Conservation (phyloP, 2,113 vertebrate species). For the Bungarus multicinctus region DNA sequence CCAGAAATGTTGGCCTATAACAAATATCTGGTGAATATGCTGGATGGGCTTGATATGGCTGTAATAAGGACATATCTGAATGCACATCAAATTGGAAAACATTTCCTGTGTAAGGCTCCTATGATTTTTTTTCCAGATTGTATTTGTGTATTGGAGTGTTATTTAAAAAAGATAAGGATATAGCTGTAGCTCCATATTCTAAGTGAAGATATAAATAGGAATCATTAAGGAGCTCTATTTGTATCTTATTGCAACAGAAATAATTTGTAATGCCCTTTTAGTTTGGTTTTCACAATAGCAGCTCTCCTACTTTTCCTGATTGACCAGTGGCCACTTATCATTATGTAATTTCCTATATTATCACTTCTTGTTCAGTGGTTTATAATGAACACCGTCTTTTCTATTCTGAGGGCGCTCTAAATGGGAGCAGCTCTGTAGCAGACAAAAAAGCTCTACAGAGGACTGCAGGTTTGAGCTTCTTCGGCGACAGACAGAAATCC, state of each 20-base stretch:
- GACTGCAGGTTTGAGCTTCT: too few relatives aligned
- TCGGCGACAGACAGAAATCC: too few relatives aligned
- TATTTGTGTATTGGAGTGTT: background rate
- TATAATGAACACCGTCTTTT: background rate
- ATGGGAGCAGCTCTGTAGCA: background rate
- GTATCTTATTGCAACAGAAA: background rate
- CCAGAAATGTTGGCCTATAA: background rate
- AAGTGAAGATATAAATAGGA: background rate
- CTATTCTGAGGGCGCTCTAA: background rate
- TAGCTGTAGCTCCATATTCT: background rate
- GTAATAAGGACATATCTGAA: background rate
- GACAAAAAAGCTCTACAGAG: too few relatives aligned
- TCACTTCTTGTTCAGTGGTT: background rate
- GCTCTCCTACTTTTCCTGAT: background rate
- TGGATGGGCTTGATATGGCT: background rate
- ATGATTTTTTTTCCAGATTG: background rate
- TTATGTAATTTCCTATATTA: background rate
- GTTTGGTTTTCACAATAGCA: background rate
- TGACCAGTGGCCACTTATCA: background rate
- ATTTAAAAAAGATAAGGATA: background rate
- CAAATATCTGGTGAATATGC: background rate
- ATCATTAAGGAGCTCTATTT: too few relatives aligned
- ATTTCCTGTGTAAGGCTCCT: background rate
- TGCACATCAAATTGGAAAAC: background rate
- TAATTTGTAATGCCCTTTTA: background rate